These are phyloP conservation scores for Aramus guarauna DNA, from an alignment of 2,113 vertebrate species.

Conservation along the genomic window DNA sequence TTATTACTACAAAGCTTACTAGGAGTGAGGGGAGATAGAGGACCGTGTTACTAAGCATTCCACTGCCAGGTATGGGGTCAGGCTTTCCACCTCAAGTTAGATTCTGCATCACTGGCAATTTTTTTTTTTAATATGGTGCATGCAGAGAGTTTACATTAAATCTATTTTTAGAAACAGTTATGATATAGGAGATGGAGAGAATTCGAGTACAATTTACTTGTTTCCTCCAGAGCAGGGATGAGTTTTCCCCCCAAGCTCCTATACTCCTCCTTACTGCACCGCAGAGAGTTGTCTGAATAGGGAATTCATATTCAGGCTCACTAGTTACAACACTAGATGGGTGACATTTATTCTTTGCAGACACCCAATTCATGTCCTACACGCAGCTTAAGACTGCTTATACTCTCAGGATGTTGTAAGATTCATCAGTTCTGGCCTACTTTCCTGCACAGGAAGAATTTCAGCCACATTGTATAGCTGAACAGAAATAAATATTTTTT, in stretches of 20 bases:
- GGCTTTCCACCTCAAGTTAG: slow-evolving; percentile 47
- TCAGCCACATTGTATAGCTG: neutral
- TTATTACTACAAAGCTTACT: slow-evolving; percentile 93
- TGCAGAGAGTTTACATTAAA: slow-evolving; percentile 7
- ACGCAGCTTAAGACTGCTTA: neutral
- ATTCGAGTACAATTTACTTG: neutral
- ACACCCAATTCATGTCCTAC: neutral
- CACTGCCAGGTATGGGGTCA: slow-evolving; percentile 58
- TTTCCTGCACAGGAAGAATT: neutral
- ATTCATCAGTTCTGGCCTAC: neutral
- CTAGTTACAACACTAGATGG: neutral
- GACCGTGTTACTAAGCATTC: slow-evolving; percentile 77
- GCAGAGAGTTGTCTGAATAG: neutral
- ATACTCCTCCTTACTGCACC: neutral
- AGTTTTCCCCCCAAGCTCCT: neutral
- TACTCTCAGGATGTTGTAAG: neutral
- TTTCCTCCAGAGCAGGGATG: neutral
- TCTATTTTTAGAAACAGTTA: slow-evolving; percentile 11
- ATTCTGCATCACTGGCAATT: slow-evolving; percentile 10
- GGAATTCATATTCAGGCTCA: neutral
- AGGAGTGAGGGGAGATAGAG: slow-evolving; percentile 88
- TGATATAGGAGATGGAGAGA: neutral
- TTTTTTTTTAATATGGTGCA: neutral
- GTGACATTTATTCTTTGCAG: neutral
- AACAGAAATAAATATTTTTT: neutral